Conservation (phyloP, 2,113 vertebrate genomes). For the Paratilapia polleni region DNA sequence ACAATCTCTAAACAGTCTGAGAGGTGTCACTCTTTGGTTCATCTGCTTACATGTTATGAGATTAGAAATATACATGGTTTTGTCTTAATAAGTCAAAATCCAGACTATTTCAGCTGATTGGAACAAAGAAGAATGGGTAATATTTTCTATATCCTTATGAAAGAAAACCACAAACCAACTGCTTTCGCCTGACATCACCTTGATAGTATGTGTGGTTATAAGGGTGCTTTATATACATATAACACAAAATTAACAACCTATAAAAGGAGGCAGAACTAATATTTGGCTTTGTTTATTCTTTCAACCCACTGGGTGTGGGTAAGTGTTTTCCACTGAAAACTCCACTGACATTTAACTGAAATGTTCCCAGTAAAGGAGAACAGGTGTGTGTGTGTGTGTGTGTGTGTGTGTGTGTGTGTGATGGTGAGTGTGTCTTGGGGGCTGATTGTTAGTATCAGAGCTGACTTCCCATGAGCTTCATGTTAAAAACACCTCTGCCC, state of each 20-base stretch:
- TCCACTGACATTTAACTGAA: constrained; percentile 47
- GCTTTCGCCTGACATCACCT: background rate
- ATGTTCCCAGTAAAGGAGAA: constrained; percentile 33
- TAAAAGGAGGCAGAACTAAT: background rate
- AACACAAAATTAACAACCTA: background rate
- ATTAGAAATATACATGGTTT: too few species aligned
- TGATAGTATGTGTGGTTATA: background rate
- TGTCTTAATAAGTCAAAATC: too few species aligned
- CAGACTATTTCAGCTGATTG: too few species aligned
- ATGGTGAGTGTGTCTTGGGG: background rate
- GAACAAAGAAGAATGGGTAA: too few species aligned
- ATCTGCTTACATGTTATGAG: background rate
- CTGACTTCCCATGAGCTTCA: constrained; percentile 52
- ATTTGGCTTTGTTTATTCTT: background rate
- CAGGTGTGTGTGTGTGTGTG: background rate
- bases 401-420: background rate
- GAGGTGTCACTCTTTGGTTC: background rate
- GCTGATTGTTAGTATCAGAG: constrained; percentile 13
- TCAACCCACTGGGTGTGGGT: background rate
- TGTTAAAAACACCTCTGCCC: constrained; percentile 49
- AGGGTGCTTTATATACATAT: background rate
- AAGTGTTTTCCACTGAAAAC: background rate
- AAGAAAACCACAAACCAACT: background rate
- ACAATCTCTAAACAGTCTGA: background rate
- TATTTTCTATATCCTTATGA: too few species aligned